A percentile compares a stretch with the other conserved stretches of the same genome.
Conservation (phyloP, 64 coral and sea anemone genomes). For the Anthopleura sola region DNA sequence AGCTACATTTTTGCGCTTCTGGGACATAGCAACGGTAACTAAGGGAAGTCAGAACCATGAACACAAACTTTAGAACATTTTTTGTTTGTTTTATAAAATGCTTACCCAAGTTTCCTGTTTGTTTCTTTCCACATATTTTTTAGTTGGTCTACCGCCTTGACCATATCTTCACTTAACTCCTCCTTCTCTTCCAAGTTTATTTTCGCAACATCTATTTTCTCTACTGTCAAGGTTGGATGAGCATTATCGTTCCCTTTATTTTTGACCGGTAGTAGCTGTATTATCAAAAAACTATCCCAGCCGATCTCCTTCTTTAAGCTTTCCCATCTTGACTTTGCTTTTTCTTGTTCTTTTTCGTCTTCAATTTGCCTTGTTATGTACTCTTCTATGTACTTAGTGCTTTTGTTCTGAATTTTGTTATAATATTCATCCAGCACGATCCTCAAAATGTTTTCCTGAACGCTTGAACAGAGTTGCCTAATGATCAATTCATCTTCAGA, state of each 20-base stretch:
- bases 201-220: neutral
- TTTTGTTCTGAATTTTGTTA: too few relatives aligned
- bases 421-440: too few relatives aligned
- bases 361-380: neutral
- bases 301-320: neutral
- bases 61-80: too few relatives aligned
- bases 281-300: neutral
- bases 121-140: neutral
- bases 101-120: neutral
- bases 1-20: too few relatives aligned
- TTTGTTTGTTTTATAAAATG: too few relatives aligned
- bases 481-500: too few relatives aligned
- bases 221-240: neutral
- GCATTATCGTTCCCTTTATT: neutral
- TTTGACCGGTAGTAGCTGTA: neutral
- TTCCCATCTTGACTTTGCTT: neutral
- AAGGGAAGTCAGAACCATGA: too few relatives aligned
- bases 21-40: too few relatives aligned
- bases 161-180: neutral
- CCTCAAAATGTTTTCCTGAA: too few relatives aligned
- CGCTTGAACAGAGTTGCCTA: too few relatives aligned
- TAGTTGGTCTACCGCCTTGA: neutral
- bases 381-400: too few relatives aligned
- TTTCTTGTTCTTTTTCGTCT: neutral
- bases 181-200: neutral